Evolutionary conservation across 2,113 vertebrate species (phyloP), one percentile per base, ranked within the genome.

Genomic region (Tychaedon coryphoeus): DNA sequence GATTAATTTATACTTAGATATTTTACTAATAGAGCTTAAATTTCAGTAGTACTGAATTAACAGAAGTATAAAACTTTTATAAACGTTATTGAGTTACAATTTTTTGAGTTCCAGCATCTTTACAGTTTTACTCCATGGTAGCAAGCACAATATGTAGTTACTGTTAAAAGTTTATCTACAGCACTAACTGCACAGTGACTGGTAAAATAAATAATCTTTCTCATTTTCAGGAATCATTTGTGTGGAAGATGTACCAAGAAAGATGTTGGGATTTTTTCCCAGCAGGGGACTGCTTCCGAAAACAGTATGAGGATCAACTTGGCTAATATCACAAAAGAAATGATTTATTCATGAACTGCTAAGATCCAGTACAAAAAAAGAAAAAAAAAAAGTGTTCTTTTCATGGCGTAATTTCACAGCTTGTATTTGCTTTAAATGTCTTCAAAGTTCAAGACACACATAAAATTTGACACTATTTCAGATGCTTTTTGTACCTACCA

Each of bases 161-260:
- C 3, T 24, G 14, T 29, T 36, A 65, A 8, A 71, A 43, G 25
- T 38, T 72, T 76, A 31, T 66, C 43, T 73, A 25, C 13, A 83
- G n/a, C 9, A n/a, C 7, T 36, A 66, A 47, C 13, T 67, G 92
- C 45, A 80, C 28, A 14, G 12, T 19, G 13, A 36, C n/a, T 65
- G 12, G 43, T 93, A 66, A 82, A 72, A 75, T 56, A 69, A 90
- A 87, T 40, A 22, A 19, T 65, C 40, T 54, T 38, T 91, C 19
- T 87, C 38, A 53, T 79, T 98, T 98, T 43, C 96, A 99, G 99
- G 99, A 99, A 96, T 99, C 99, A 3, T 99, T 99, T 19, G 99
- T 99, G 82, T 99, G 99, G 99, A 99, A 99, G 98, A 99, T 99
- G 99, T 99, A 99, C 96, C 99, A 99, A 97, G 99, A 99, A 97